Percentiles rank a stretch among this genome's conserved stretches.
These are phyloP conservation scores for Oryctolagus cuniculus DNA, from an alignment of 2,113 vertebrate genomes.

Conservation along the genomic window DNA sequence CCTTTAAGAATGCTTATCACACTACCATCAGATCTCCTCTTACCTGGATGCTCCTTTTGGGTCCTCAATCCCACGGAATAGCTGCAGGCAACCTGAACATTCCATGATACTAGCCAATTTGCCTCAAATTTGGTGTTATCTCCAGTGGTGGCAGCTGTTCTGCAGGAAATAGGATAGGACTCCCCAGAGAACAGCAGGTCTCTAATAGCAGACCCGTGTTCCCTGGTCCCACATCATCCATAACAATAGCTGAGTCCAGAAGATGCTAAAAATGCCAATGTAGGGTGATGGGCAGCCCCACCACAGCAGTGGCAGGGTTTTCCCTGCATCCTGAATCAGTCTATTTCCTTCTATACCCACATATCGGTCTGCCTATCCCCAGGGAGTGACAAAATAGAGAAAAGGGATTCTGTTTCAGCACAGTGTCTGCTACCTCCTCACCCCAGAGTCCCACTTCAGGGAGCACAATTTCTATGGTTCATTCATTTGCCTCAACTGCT, in stretches of 20 bases:
- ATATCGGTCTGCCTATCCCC: background rate
- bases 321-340: background rate
- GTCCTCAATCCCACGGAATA: background rate
- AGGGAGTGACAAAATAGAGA: background rate
- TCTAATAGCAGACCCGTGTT: too few relatives aligned
- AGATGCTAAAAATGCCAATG: background rate
- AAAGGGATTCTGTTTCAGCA: background rate
- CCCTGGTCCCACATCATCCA: rapidly evolving
- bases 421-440: background rate
- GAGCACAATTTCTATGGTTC: background rate
- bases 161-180: background rate
- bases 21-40: background rate
- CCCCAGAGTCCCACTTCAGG: background rate
- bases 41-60: too few relatives aligned
- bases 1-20: background rate
- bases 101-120: background rate
- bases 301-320: background rate
- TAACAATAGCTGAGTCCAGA: background rate
- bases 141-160: background rate
- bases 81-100: background rate
- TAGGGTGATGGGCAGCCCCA: background rate
- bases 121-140: background rate
- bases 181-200: background rate
- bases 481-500: background rate
- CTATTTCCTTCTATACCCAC: background rate